Percentiles rank a stretch among this genome's conserved stretches.
Conservation (phyloP, 92 coral and sea anemone genomes). For the Heteractis magnifica region DNA sequence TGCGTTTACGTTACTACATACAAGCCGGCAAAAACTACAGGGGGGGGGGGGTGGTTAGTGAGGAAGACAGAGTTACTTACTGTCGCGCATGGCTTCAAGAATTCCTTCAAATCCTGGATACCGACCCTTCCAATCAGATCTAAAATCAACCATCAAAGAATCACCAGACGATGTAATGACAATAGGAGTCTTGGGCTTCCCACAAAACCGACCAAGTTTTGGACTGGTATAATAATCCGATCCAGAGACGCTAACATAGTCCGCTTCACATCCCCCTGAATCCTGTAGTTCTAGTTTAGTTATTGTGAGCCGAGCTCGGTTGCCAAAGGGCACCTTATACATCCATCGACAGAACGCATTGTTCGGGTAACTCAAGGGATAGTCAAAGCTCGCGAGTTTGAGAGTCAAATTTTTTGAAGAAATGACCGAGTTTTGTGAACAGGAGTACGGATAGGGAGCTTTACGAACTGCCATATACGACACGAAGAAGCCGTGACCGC, state of each 20-base stretch:
- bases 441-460: not conserved
- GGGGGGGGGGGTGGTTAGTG: no score
- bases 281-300: constrained; percentile 32
- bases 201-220: constrained; percentile 31
- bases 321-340: constrained; percentile 25
- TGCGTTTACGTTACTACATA: no score
- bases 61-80: constrained; percentile 24
- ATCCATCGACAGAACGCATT: constrained; percentile 33
- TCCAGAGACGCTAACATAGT: constrained; percentile 30
- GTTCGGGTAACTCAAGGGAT: constrained; percentile 27
- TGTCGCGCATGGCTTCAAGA: constrained; percentile 24
- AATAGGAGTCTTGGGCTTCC: constrained; percentile 21
- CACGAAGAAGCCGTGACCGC: constrained; percentile 23
- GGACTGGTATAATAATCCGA: constrained; percentile 15
- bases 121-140: constrained; percentile 43
- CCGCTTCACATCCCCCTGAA: constrained; percentile 19
- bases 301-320: constrained; percentile 29
- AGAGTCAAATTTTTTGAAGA: not conserved
- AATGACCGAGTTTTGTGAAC: not conserved
- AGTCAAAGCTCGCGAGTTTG: constrained; percentile 5
- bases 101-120: constrained; percentile 59
- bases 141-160: constrained; percentile 19
- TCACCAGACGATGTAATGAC: not conserved
- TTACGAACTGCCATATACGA: constrained; percentile 11
- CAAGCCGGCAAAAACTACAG: no score